Percentiles rank a stretch among this genome's conserved stretches.
Conservation (phyloP, 2,888 invertebrate species). For the Dysmachus trigonus region DNA sequence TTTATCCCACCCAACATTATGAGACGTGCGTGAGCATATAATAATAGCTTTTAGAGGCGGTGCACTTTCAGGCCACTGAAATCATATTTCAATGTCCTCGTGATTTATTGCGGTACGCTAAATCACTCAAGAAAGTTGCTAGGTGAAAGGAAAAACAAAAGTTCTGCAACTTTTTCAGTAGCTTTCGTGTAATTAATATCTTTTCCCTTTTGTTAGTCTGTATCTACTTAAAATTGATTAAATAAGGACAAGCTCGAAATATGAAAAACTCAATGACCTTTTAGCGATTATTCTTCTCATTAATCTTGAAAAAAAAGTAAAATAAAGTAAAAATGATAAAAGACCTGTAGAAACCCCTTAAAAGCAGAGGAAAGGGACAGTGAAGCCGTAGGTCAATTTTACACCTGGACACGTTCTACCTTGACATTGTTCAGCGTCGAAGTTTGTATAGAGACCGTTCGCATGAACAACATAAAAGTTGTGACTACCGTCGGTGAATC, state of each 20-base stretch:
- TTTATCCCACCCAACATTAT: not conserved
- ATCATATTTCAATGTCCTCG: not conserved
- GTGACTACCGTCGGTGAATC: not conserved
- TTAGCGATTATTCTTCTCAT: not conserved
- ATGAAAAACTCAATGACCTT: not conserved
- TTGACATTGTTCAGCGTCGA: slow-evolving; percentile 14
- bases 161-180: not conserved
- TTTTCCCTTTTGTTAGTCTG: not conserved
- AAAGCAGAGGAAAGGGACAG: not conserved
- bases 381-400: slow-evolving; percentile 21
- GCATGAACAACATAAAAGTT: not conserved
- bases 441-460: not conserved
- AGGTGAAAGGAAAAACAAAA: not conserved
- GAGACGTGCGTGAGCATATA: not conserved
- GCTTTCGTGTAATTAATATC: not conserved
- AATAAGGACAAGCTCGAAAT: not conserved
- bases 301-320: not conserved
- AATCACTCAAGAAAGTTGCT: not conserved
- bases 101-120: not conserved
- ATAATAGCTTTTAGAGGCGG: not conserved
- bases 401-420: not conserved
- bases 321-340: not conserved
- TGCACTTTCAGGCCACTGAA: not conserved
- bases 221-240: not conserved
- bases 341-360: not conserved